Percentiles rank a stretch among this genome's conserved stretches.
These are phyloP conservation scores for Eucera pruinosa DNA, from an alignment of 2,888 invertebrate species.

Conservation along the genomic window DNA sequence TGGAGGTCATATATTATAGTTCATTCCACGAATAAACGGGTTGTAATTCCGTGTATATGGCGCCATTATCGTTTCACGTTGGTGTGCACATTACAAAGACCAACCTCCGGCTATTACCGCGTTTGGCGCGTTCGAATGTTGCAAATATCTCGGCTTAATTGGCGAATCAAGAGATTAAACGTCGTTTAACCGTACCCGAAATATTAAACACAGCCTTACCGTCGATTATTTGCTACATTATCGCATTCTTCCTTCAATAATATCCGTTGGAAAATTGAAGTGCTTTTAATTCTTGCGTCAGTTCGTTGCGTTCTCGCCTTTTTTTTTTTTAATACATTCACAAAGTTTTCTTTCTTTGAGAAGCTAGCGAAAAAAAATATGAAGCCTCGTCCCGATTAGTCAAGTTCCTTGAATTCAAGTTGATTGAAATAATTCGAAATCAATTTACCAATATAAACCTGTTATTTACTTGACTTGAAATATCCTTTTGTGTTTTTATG, in stretches of 20 bases:
- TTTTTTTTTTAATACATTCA: neutral
- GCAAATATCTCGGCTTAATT: constrained; percentile 25
- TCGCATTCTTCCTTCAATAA: neutral
- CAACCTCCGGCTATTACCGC: constrained; percentile 7
- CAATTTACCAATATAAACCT: no score
- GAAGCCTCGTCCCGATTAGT: no score
- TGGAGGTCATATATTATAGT: constrained; percentile 13
- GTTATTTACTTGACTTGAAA: no score
- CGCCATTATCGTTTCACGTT: constrained; percentile 19
- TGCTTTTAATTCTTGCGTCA: neutral
- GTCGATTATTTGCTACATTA: neutral
- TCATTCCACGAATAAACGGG: constrained; percentile 14
- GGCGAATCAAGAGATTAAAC: constrained; percentile 33
- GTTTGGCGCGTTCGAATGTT: constrained; percentile 1
- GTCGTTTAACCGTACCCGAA: constrained; percentile 11
- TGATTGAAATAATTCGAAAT: no score
- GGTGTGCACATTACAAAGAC: constrained; percentile 14
- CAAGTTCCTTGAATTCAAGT: no score
- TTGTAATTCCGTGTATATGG: constrained; percentile 19
- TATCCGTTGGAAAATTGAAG: neutral
- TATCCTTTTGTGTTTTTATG: no score
- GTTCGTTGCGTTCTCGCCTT: neutral
- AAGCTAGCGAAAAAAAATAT: no score
- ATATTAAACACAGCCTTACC: constrained; percentile 6
- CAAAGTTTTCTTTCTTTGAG: neutral